Evolutionary conservation across 2,797 vertebrate species (phyloP), one percentile per base, ranked within the genome.

Genomic region (Setipinna tenuifilis): DNA sequence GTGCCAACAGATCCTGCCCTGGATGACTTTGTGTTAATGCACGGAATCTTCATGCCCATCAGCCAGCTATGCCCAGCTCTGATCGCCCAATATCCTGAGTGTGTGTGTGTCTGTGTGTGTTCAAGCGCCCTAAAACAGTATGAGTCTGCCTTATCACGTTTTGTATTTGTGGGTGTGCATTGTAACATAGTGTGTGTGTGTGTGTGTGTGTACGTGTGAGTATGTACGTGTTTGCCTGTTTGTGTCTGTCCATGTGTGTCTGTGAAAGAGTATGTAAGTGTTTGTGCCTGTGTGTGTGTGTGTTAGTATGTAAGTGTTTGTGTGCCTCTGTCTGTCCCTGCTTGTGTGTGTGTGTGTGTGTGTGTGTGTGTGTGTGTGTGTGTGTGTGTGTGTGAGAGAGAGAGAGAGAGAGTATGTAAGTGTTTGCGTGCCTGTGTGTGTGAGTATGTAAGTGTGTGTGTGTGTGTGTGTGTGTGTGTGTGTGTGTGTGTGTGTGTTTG

Each of bases 11-110:
- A 99, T 94, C 96, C 97, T 46, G 94, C 96, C 88, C 94, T 99
- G 94, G 97, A 97, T 91, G 98, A 99, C 92, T 99, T 99, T 93
- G 95, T 98, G 93, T 96, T 99, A 95, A 98, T 98, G 97, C 98
- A 99, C 92, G 97, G 97, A 94, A 95, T 99, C 94, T 99, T 99
- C 96, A 98, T 99, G 96, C 96, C 97, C 93, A 98, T 97, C 94
- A 96, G 93, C 91, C 97, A 98, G 93, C 96, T 99, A 90, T 99
- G 97, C 89, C 96, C 97, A 89, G 95, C 97, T 3, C 95, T 99
- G 87, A 96, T 98, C 94, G 96, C 97, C 85, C 98, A 99, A 99
- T 99, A 99, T 99, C 98, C 98, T 99, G 96, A 95, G 88, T 1
- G 48, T 19, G 16, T 82, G 57, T 57, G 6, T 81, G 31, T 19